phyloP scores from a whole-genome alignment of 2,888 invertebrate species.

The Reticulitermes lucifugus region DNA sequence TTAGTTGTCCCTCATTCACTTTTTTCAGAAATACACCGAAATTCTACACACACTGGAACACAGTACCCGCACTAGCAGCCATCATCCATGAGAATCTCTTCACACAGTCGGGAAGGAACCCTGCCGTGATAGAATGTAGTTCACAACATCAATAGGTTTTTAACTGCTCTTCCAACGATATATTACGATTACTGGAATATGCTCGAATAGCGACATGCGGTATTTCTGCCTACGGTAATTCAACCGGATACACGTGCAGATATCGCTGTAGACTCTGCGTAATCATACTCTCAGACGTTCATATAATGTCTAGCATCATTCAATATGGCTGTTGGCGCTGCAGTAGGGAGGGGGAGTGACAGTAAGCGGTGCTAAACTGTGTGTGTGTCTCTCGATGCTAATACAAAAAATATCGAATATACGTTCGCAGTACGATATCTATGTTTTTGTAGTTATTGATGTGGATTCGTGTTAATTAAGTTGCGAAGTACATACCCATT shows the following conservation, averaged over 20 bases:
- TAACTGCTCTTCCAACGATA: conserved; percentile 3
- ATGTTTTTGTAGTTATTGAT: background rate
- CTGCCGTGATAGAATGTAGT: conserved; percentile 39
- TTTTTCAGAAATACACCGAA: conserved; percentile 41
- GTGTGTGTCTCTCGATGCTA: background rate
- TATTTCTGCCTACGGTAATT: background rate
- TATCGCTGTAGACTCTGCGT: conserved; percentile 17
- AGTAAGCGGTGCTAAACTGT: background rate
- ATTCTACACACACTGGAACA: conserved; percentile 33
- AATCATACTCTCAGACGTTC: conserved; percentile 6
- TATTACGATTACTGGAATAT: background rate
- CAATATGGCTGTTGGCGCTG: conserved; percentile 29
- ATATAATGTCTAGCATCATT: conserved; percentile 19
- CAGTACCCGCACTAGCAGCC: conserved; percentile 40
- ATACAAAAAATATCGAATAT: background rate
- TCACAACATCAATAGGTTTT: conserved; percentile 26
- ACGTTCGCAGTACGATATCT: background rate
- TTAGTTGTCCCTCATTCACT: conserved; percentile 38
- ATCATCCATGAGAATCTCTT: conserved; percentile 36
- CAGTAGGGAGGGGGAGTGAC: conserved; percentile 10
- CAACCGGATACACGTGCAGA: conserved; percentile 21
- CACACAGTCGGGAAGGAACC: conserved; percentile 14
- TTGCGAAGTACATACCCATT: background rate
- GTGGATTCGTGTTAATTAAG: background rate
- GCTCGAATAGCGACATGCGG: background rate